Conservation (phyloP, 1,140 invertebrate genomes). For the Drosophila quadrilineata region DNA sequence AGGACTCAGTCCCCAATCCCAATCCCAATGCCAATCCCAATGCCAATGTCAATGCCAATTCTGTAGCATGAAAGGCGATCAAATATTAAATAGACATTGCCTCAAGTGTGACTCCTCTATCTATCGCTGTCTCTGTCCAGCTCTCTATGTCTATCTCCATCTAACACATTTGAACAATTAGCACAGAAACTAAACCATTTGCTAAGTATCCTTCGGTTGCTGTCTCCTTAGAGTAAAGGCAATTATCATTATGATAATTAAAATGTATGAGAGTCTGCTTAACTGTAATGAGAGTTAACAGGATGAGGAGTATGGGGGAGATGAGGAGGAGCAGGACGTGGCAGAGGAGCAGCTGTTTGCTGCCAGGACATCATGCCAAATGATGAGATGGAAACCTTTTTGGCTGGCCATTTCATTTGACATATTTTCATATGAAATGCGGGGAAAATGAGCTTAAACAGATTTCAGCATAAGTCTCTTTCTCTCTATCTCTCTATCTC, state of each 20-base stretch:
- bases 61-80: conserved; percentile 11
- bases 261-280: conserved; percentile 59
- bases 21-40: not conserved
- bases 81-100: conserved; percentile 44
- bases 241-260: conserved; percentile 78
- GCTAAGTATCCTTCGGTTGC: conserved; percentile 35
- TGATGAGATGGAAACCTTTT: no score
- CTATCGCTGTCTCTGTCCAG: no score
- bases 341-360: not conserved
- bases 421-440: conserved; percentile 13
- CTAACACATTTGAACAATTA: conserved; percentile 9
- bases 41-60: not conserved
- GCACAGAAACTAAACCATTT: conserved; percentile 60
- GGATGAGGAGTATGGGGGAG: not conserved
- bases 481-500: no score
- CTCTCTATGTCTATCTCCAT: not conserved
- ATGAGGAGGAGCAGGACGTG: not conserved
- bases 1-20: not conserved
- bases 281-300: conserved; percentile 46
- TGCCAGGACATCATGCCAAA: not conserved
- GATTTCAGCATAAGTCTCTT: conserved; percentile 13
- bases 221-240: conserved; percentile 33
- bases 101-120: no score
- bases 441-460: conserved; percentile 1
- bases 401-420: conserved; percentile 7